A percentile compares a stretch with the other conserved stretches of the same genome.
These are phyloP conservation scores for Orthosia cruda DNA, from an alignment of 2,888 invertebrate genomes.

Conservation along the genomic window DNA sequence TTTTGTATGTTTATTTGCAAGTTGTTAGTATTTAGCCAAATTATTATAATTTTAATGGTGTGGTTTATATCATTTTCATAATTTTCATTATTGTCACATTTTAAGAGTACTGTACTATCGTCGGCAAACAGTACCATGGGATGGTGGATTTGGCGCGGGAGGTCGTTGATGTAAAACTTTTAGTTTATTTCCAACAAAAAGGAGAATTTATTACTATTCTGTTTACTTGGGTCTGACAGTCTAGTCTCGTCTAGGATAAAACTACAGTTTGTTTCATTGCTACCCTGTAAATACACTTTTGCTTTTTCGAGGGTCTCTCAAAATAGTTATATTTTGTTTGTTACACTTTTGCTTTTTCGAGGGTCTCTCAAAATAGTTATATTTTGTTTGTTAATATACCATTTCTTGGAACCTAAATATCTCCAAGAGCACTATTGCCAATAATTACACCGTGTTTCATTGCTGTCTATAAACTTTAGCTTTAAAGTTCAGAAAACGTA, in stretches of 20 bases:
- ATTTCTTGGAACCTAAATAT: slow-evolving; percentile 10
- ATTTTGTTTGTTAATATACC: neutral
- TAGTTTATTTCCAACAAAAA: neutral
- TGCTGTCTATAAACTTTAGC: neutral
- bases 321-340: too few species aligned
- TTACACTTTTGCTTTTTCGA: too few species aligned
- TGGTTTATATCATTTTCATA: too few species aligned
- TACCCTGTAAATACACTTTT: neutral
- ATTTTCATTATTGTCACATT: too few species aligned
- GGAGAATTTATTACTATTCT: neutral
- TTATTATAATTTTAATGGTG: too few species aligned
- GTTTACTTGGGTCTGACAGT: neutral
- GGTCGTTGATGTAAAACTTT: too few species aligned
- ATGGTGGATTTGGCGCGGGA: too few species aligned
- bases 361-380: too few species aligned
- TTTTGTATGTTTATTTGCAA: too few species aligned
- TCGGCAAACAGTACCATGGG: too few species aligned
- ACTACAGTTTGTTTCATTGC: neutral
- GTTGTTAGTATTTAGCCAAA: too few species aligned
- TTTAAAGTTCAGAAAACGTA: neutral
- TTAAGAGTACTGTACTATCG: too few species aligned
- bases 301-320: neutral
- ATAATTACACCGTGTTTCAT: neutral
- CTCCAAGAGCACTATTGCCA: neutral
- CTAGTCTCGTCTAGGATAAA: neutral